phyloP scores from a whole-genome alignment of 2,113 vertebrate genomes.

The Hippocampus mohnikei region DNA sequence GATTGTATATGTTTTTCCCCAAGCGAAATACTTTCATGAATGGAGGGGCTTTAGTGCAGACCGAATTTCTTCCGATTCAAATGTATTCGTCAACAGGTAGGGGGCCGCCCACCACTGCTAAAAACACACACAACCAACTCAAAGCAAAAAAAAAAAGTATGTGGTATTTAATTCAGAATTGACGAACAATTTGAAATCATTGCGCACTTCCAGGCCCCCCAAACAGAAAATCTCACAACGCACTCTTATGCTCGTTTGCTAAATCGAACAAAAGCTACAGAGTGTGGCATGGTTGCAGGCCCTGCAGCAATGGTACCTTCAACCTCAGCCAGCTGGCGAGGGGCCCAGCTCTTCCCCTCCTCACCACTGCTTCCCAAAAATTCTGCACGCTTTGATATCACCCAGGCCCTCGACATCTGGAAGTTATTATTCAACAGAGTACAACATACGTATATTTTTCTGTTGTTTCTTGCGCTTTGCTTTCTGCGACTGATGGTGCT shows the following conservation, averaged over 20 bases:
- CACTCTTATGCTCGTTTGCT: conserved; percentile 35
- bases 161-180: neutral
- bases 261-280: conserved; percentile 68
- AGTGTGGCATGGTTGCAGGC: conserved; percentile 74
- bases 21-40: too few relatives aligned
- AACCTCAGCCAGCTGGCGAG: conserved; percentile 69
- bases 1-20: too few relatives aligned
- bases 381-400: conserved; percentile 71
- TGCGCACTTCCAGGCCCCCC: too few relatives aligned
- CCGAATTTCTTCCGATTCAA: too few relatives aligned
- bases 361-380: conserved; percentile 58
- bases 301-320: conserved; percentile 58
- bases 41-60: too few relatives aligned
- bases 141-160: neutral
- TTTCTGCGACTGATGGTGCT: conserved; percentile 27
- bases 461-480: conserved; percentile 37
- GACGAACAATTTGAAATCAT: neutral
- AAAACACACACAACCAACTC: neutral
- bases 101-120: neutral
- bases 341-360: conserved; percentile 57
- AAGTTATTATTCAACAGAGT: conserved; percentile 77
- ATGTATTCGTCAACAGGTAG: too few relatives aligned
- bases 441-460: conserved; percentile 64
- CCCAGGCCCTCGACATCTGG: conserved; percentile 75
- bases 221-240: neutral